phyloP scores from a whole-genome alignment of 35 echinoderm and acorn worm species.

The Lytechinus variegatus region DNA sequence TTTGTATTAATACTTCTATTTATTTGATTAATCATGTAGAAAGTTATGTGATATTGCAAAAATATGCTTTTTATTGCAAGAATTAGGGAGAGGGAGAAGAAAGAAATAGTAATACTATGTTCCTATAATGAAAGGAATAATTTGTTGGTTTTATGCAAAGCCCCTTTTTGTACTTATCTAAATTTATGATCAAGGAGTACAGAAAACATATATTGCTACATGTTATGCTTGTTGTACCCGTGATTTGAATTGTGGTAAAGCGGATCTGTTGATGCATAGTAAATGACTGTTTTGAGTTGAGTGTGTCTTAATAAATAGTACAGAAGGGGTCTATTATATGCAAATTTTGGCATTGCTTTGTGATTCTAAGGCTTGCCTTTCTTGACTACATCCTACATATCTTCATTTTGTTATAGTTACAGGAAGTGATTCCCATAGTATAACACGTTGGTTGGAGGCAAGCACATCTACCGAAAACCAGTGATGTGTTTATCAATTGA shows the following conservation, averaged over 20 bases:
- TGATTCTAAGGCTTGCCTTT: not conserved
- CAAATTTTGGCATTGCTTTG: not conserved
- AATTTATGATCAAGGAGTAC: not conserved
- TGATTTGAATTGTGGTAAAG: no score
- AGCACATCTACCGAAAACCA: not conserved
- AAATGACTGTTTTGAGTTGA: not conserved
- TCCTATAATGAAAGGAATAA: not conserved
- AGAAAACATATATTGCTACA: no score
- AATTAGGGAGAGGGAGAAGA: not conserved
- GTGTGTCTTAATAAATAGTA: not conserved
- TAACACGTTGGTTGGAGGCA: not conserved
- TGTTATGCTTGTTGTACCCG: no score
- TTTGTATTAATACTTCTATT: no score
- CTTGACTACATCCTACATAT: not conserved
- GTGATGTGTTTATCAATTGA: slow-evolving; percentile 34
- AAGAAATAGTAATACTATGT: no score
- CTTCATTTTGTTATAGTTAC: not conserved
- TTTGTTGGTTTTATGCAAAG: not conserved
- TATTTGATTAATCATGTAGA: not conserved
- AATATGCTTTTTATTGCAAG: no score
- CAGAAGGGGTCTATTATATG: not conserved
- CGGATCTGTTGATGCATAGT: not conserved
- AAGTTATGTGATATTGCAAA: not conserved
- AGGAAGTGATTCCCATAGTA: not conserved
- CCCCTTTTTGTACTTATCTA: not conserved